Evolutionary conservation across 2,888 invertebrate species (phyloP), one percentile per base, ranked within the genome.

Genomic region (Lathronympha strigana): DNA sequence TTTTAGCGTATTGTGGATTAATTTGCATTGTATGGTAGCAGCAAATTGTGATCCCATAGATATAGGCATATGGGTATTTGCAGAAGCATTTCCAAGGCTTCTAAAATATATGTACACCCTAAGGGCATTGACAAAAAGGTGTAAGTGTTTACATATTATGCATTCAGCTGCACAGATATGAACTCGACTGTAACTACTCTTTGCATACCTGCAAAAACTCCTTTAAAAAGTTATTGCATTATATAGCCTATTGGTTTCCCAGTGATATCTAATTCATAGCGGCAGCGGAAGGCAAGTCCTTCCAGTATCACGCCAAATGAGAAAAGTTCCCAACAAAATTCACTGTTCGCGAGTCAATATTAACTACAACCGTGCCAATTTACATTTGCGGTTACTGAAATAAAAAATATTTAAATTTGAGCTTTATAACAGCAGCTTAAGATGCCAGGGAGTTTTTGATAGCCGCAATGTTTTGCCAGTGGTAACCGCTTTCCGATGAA

Each of bases 291-390:
- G 68, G 62, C 76, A 71, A 73, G 76, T 80, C 75, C 74, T 70
- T 53, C 61, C 76, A 79, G 81, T 81, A 82, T 77, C 77, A 79
- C 82, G 86, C 85, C 76, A 89, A 90, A 91, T 91, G 91, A 91
- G 91, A 90, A 91, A 91, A 91, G 91, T 91, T 91, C 81, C 73
- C 78, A 85, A 85, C 86, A 83, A 86, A 88, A 86, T 82, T 79
- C 80, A 78, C 76, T 84, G 87, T 85, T 86, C 86, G 85, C 87
- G 88, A 89, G 90, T 90, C 90, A 90, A 90, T 90, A 89, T 88
- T 87, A 87, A 87, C 87, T 87, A 86, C 86, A 83, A 83, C 83
- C 78, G 73, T 70, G 70, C 84, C 71, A 78, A 72, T 62, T 79
- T 83, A 75, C 70, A 64, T 71, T 50, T 73, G 63, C 66, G 66